Evolutionary conservation across 2,797 vertebrate genomes (phyloP), one percentile per base, ranked within the genome.

Genomic region (Rhinophrynus dorsalis): DNA sequence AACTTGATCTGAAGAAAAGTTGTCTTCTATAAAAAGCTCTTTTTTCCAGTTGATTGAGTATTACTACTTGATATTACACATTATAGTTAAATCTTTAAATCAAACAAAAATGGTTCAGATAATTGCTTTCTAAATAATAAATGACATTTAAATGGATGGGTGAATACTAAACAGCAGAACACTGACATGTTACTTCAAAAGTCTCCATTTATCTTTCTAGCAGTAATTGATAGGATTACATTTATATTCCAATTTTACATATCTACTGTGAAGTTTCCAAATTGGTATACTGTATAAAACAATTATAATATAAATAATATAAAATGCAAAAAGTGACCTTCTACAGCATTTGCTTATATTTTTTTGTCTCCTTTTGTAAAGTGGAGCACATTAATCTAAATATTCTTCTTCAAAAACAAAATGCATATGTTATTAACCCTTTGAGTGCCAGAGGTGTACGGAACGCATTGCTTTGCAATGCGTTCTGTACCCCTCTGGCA

Each of bases 81-180:
- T 62, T 56, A 63, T 50, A 24, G 33, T 44, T 63, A 69, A 69
- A 56, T 63, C 68, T 71, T 63, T 63, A 56, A 63, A 56, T 71
- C 68, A 62, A 71, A 57, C 62, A n/a, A 56, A 69, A 56, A 56
- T 30, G 47, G 56, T 63, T 56, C 30, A 30, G 48, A 63, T 71
- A 71, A 71, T 71, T 55, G 59, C 38, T 10, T 57, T 47, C 59
- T 71, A 71, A 71, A 71, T 63, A 71, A 71, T 63, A 15, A 42
- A 71, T 71, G 59, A 21, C 24, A 48, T 56, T 24, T 21, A 71
- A 56, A 63, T 56, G 51, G 59, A 48, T 71, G 40, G 30, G 48
- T 71, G 59, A 71, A 71, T 71, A 57, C 50, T 63, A 63, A 71
- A 71, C 23, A 71, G 27, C 33, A 55, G 30, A 47, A 42, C 52